A percentile compares a stretch with the other conserved stretches of the same genome.
Evolutionary conservation across 35 echinoderm and acorn worm genomes (phyloP).

Genomic region (Diadema setosum): DNA sequence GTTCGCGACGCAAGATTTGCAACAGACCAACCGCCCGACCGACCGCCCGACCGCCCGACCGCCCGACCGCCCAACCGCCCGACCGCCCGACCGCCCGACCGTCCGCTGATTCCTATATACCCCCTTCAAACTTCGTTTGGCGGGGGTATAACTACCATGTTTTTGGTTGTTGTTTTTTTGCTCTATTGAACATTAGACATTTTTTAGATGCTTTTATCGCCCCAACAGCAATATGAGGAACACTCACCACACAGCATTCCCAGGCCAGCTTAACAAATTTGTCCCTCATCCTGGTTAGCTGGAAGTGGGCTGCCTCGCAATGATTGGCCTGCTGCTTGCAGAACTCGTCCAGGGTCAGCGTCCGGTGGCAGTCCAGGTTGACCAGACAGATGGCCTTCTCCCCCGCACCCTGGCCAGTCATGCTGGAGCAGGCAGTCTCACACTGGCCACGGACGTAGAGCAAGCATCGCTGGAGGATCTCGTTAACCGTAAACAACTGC

Average conservation of each 20-base stretch:
- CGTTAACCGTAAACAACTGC: constrained; percentile 93
- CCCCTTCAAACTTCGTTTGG: no score
- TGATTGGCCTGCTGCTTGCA: constrained; percentile 77
- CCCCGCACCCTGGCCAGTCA: constrained; percentile 48
- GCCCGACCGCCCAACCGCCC: no score
- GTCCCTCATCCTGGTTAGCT: constrained; percentile 70
- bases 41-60: no score
- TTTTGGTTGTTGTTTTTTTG: no score
- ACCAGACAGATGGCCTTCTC: constrained; percentile 87
- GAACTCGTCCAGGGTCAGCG: constrained; percentile 72
- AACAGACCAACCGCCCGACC: no score
- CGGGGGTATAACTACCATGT: no score
- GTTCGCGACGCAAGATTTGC: no score
- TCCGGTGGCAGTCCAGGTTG: constrained; percentile 49
- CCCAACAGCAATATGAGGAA: no score
- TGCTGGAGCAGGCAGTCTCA: constrained; percentile 73
- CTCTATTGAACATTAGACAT: no score
- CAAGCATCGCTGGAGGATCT: constrained; percentile 94
- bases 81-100: no score
- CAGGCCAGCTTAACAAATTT: constrained; percentile 74
- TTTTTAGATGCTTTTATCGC: no score
- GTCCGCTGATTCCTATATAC: no score
- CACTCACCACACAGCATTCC: constrained; percentile 81
- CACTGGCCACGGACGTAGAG: constrained; percentile 87
- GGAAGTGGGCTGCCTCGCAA: constrained; percentile 68